Evolutionary conservation across 1,140 invertebrate genomes (phyloP).

Genomic region (Caenorhabditis brenneri): DNA sequence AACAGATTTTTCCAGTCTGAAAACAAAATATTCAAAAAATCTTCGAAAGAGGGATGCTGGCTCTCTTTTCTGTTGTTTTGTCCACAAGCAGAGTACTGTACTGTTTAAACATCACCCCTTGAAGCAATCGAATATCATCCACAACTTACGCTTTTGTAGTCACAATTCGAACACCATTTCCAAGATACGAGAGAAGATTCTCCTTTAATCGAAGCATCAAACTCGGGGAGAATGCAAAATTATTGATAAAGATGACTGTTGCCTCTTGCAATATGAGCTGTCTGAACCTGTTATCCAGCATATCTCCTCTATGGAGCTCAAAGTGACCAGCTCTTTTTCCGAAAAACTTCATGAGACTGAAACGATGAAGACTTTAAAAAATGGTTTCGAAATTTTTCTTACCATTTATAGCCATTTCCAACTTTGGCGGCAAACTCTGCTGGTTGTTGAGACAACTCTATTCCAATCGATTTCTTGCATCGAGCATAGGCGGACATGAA

Average conservation of each 20-base stretch:
- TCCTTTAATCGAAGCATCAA: background rate
- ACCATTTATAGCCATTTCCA: background rate
- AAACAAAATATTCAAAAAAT: no score
- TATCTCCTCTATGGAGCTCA: background rate
- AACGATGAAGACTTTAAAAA: no score
- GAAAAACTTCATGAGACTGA: background rate
- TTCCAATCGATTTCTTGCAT: background rate
- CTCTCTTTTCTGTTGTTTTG: no score
- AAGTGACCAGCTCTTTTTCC: background rate
- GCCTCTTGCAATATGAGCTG: background rate
- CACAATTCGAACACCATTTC: background rate
- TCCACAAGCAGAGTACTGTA: no score
- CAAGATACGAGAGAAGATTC: background rate
- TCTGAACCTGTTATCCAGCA: background rate
- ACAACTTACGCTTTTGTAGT: background rate
- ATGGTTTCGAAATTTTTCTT: no score
- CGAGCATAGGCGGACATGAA: background rate
- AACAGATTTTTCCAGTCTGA: no score
- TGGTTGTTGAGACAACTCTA: background rate
- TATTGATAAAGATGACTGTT: background rate
- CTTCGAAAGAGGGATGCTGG: no score
- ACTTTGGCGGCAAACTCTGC: background rate
- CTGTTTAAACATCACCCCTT: no score
- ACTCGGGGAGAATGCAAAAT: background rate
- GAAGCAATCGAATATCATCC: no score